Evolutionary conservation across 2,797 vertebrate species (phyloP).

Genomic region (Alfaro cultratus): DNA sequence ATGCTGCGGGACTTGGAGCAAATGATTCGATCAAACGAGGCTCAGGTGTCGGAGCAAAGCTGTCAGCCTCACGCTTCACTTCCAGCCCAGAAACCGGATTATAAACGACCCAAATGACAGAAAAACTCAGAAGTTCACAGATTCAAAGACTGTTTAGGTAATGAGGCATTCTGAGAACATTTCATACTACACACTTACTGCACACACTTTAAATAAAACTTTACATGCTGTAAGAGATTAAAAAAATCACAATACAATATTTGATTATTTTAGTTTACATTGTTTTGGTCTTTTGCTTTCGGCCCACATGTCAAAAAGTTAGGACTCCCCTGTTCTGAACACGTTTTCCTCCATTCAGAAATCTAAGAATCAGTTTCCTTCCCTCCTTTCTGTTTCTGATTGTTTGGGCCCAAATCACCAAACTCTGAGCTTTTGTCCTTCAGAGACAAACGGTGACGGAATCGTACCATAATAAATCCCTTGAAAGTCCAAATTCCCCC

Average conservation of each 20-base stretch:
- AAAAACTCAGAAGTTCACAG: too few relatives aligned
- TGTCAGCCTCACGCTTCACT: not conserved
- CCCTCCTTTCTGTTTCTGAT: not conserved
- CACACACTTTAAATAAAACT: not conserved
- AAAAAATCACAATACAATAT: not conserved
- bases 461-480: not conserved
- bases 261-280: not conserved
- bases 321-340: not conserved
- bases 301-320: not conserved
- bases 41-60: not conserved
- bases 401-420: not conserved
- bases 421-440: not conserved
- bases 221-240: not conserved
- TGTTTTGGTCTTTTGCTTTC: too few relatives aligned
- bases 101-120: not conserved
- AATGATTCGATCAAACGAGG: not conserved
- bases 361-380: not conserved
- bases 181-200: too few relatives aligned
- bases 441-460: not conserved
- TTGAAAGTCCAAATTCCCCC: not conserved
- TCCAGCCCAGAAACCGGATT: not conserved
- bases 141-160: too few relatives aligned
- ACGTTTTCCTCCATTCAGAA: not conserved
- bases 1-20: not conserved
- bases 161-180: too few relatives aligned